Evolutionary conservation across 2,888 invertebrate genomes (phyloP), one percentile per base, ranked within the genome.

Genomic region (Heliconius cydno): DNA sequence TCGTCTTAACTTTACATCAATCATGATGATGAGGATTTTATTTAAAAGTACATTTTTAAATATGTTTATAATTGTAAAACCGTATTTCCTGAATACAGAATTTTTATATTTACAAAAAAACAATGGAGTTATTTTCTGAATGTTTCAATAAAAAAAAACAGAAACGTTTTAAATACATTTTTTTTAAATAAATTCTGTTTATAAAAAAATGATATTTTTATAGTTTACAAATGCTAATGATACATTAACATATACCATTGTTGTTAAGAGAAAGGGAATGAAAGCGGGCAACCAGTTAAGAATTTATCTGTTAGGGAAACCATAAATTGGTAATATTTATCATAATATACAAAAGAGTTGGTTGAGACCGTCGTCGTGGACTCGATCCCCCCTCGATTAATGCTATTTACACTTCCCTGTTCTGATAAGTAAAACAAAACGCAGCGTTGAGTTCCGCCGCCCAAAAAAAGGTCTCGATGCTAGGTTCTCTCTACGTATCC

Each of bases 231-330:
- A 85, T 83, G 84, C 83, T 86, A 87, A 86, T 85, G 83, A 83
- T 80, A 79, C 81, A 89, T 89, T 88, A 85, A 83, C 86, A 86
- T 86, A 86, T 82, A 81, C 84, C 86, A 86, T 85, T 86, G 87
- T 84, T 87, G 85, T 85, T 85, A 80, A 81, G 82, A 82, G 79
- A 81, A 82, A 87, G 85, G 85, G 76, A 76, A 84, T 85, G 82
- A 90, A 89, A 89, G 88, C 75, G 38, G 67, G 60, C 71, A 60
- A 74, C 65, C 57, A 63, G 77, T 66, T 78, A 60, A 76, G 57
- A 41, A 30, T 41, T 76, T 79, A 82, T 82, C 80, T 80, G 13
- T 63, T 83, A 84, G 87, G 84, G 83, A 85, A 73, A 76, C 84
- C 82, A 82, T 80, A 77, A 82, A 77, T 74, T 63, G 1, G 3